These are phyloP conservation scores for Brachionus rubens DNA, from an alignment of 1,140 invertebrate species.

Conservation along the genomic window DNA sequence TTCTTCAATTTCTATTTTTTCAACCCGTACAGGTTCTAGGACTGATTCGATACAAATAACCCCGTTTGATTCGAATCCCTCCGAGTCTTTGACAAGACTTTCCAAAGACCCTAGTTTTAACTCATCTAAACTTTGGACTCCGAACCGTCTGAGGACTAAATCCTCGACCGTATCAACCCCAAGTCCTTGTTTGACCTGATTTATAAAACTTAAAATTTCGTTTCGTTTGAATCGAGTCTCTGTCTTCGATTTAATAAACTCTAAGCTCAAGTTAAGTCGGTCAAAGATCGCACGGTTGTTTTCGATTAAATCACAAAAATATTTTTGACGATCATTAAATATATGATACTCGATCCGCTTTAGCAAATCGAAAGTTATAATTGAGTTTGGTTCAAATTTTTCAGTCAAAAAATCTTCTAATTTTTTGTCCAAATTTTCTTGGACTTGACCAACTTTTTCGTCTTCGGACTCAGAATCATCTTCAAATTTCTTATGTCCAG, in stretches of 20 bases:
- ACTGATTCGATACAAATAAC: background rate
- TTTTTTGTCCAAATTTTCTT: background rate
- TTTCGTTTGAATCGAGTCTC: background rate
- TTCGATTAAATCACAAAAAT: slow-evolving; percentile 13
- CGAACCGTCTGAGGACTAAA: background rate
- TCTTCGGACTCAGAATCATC: background rate
- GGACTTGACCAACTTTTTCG: background rate
- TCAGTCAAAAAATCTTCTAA: background rate
- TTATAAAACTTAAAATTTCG: background rate
- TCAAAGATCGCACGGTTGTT: background rate
- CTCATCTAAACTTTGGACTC: background rate
- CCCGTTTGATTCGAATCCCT: background rate
- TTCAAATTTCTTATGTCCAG: slow-evolving; percentile 2
- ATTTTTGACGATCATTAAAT: background rate
- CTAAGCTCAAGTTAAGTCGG: background rate
- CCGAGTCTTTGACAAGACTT: background rate
- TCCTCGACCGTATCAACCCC: background rate
- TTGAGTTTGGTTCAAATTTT: slow-evolving; percentile 27
- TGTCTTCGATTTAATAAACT: background rate
- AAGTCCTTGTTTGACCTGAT: background rate
- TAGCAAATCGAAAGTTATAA: background rate
- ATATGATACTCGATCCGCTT: background rate
- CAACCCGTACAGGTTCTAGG: background rate
- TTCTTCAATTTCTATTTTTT: background rate
- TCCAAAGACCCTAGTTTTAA: background rate